phyloP scores from a whole-genome alignment of 2,113 vertebrate genomes.

The Nibea albiflora region DNA sequence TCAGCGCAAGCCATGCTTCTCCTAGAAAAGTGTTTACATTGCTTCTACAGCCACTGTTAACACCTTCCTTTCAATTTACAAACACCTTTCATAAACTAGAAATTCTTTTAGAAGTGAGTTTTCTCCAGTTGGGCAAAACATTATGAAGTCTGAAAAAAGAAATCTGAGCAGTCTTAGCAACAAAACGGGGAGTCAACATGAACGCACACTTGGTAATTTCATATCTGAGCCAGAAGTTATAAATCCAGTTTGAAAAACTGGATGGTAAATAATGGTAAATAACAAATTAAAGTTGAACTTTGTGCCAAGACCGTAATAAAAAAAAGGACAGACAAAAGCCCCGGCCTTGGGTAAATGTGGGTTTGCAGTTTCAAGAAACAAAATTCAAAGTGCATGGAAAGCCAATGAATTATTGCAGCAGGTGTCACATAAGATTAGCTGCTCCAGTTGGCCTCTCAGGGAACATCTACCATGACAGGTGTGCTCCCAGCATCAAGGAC shows the following conservation, averaged over 20 bases:
- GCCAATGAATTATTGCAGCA: slow-evolving; percentile 82
- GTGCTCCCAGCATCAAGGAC: slow-evolving; percentile 75
- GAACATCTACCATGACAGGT: slow-evolving; percentile 82
- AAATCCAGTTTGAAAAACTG: not conserved
- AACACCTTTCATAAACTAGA: not conserved
- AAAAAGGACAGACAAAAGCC: slow-evolving; percentile 16
- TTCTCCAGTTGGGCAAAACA: not conserved
- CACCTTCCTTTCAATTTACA: not conserved
- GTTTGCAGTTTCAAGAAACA: slow-evolving; percentile 60
- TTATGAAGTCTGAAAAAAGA: not conserved
- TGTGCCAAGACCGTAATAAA: slow-evolving; percentile 12
- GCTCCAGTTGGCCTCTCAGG: slow-evolving; percentile 80
- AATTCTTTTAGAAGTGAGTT: not conserved
- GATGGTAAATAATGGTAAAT: slow-evolving; percentile 23
- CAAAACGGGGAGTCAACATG: not conserved
- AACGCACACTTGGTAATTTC: not conserved
- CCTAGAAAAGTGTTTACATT: not conserved
- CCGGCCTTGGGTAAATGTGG: slow-evolving; percentile 32
- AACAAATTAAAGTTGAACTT: not conserved
- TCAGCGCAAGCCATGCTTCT: slow-evolving; percentile 10
- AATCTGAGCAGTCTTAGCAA: not conserved
- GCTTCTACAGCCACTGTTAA: not conserved
- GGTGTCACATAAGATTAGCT: slow-evolving; percentile 80
- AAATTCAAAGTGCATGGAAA: slow-evolving; percentile 69
- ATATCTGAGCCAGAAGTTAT: not conserved